Conservation (phyloP, 92 coral and sea anemone genomes). For the Parazoanthus atlanticus region DNA sequence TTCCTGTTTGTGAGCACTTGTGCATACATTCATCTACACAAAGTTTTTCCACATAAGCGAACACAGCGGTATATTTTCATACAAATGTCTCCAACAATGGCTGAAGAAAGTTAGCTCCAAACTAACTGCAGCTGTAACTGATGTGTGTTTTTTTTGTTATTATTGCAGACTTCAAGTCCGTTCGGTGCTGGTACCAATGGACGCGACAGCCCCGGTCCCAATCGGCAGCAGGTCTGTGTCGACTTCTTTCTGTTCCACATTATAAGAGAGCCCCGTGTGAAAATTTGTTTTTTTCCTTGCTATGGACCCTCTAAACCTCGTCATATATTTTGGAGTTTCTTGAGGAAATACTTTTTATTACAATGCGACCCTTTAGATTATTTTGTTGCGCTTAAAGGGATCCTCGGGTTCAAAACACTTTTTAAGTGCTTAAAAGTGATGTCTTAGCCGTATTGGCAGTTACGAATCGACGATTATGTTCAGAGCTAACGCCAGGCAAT, state of each 20-base stretch:
- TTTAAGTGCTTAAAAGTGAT: too few species aligned
- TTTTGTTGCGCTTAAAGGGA: too few species aligned
- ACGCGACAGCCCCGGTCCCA: conserved; percentile 49
- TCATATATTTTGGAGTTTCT: too few species aligned
- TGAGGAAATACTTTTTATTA: too few species aligned
- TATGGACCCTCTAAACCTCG: conserved; percentile 8
- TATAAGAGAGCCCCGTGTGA: not conserved
- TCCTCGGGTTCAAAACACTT: too few species aligned
- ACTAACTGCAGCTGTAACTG: not conserved
- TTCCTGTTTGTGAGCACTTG: too few species aligned
- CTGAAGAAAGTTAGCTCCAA: not conserved
- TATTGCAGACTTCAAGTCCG: conserved; percentile 42
- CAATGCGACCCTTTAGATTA: too few species aligned
- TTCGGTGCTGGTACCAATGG: conserved; percentile 40
- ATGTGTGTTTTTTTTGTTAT: not conserved
- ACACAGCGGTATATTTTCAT: not conserved
- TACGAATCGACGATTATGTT: too few species aligned
- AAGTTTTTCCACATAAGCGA: too few species aligned
- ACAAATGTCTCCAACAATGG: not conserved
- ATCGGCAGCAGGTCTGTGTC: conserved; percentile 56
- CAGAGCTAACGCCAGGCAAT: not conserved
- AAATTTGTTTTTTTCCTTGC: not conserved
- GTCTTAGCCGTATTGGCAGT: too few species aligned
- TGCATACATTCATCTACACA: too few species aligned
- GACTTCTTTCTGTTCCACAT: not conserved